A percentile compares a stretch with the other conserved stretches of the same genome.
phyloP scores from a whole-genome alignment of 2,113 vertebrate genomes.

The Chaetura pelagica region DNA sequence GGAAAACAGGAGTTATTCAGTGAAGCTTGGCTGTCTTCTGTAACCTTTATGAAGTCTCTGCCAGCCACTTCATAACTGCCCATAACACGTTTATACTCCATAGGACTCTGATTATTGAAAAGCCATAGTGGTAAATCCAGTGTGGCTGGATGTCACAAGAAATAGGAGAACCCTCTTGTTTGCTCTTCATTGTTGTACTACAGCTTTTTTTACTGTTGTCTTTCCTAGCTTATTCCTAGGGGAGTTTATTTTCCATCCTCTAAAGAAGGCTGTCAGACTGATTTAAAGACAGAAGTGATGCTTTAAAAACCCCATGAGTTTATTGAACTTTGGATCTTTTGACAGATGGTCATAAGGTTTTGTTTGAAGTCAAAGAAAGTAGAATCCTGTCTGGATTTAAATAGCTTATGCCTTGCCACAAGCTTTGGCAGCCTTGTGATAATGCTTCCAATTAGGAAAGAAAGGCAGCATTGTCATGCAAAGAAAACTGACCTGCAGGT shows the following conservation, averaged over 20 bases:
- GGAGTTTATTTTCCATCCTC: conserved; percentile 50
- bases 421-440: conserved; percentile 22
- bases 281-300: conserved; percentile 49
- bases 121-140: background rate
- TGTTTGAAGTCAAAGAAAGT: conserved; percentile 40
- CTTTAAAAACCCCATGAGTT: conserved; percentile 24
- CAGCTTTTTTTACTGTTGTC: background rate
- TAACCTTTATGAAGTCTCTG: conserved; percentile 16
- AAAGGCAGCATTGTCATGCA: background rate
- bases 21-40: background rate
- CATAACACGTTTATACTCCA: background rate
- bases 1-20: background rate
- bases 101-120: background rate
- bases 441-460: conserved; percentile 20
- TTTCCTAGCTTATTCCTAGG: conserved; percentile 7
- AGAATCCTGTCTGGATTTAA: conserved; percentile 28
- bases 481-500: background rate
- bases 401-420: background rate
- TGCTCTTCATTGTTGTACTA: conserved; percentile 35
- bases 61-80: background rate
- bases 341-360: conserved; percentile 46
- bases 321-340: conserved; percentile 41
- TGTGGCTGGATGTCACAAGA: background rate
- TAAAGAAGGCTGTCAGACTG: conserved; percentile 43
- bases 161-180: conserved; percentile 35